phyloP scores from a whole-genome alignment of 2,113 vertebrate species.

The Loxodonta africana region DNA sequence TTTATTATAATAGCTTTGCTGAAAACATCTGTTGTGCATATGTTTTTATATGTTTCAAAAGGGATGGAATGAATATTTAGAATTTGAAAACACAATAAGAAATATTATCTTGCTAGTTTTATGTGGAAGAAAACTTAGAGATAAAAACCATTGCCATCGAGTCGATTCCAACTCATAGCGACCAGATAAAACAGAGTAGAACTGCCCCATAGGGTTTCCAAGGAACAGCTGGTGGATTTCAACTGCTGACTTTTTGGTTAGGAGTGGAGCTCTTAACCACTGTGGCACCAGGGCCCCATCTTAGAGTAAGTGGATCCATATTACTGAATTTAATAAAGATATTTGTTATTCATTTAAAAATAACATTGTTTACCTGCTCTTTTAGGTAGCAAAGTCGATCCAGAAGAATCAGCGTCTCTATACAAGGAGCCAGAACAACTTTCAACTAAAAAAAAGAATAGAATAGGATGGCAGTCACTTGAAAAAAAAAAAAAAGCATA shows the following conservation, averaged over 20 bases:
- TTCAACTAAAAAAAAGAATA: slow-evolving; percentile 92
- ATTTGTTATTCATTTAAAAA: slow-evolving; percentile 81
- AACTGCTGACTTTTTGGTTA: too few relatives aligned
- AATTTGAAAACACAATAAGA: slow-evolving; percentile 83
- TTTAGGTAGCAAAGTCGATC: slow-evolving; percentile 98
- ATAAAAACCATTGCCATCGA: slow-evolving; percentile 29
- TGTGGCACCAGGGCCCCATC: too few relatives aligned
- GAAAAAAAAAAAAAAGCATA: slow-evolving; percentile 34
- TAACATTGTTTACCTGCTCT: slow-evolving; percentile 94
- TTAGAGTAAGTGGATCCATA: slow-evolving; percentile 69
- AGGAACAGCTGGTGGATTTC: too few relatives aligned
- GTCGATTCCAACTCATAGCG: too few relatives aligned
- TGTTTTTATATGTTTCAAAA: slow-evolving; percentile 84
- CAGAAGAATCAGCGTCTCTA: slow-evolving; percentile 97
- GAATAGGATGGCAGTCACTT: slow-evolving; percentile 60
- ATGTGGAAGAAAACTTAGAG: slow-evolving; percentile 64
- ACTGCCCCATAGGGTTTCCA: too few relatives aligned
- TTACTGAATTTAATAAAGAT: slow-evolving; percentile 72
- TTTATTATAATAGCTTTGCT: slow-evolving; percentile 81
- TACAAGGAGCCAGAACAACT: slow-evolving; percentile 96
- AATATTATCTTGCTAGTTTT: slow-evolving; percentile 76
- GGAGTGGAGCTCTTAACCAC: too few relatives aligned
- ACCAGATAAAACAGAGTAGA: too few relatives aligned
- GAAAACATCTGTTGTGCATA: slow-evolving; percentile 87
- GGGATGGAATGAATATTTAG: slow-evolving; percentile 78